Conservation (phyloP, 2,888 invertebrate species). For the Rhabditoides inermis region DNA sequence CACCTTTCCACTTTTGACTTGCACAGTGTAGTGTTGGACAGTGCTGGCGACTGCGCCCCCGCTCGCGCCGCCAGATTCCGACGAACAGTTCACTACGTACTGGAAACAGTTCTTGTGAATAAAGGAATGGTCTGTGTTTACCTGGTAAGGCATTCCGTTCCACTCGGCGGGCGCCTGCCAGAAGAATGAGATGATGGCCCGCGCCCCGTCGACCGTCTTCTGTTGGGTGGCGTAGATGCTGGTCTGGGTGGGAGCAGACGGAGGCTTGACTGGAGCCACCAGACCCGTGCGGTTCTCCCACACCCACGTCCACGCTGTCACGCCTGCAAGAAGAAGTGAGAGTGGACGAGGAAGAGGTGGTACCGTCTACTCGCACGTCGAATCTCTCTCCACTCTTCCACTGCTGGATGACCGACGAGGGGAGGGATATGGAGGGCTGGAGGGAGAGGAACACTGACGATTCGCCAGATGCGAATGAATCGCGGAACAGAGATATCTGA, state of each 20-base stretch:
- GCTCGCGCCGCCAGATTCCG: constrained; percentile 22
- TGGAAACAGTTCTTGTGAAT: not conserved
- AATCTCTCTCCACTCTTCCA: constrained; percentile 48
- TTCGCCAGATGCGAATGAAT: constrained; percentile 20
- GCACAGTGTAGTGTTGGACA: constrained; percentile 41
- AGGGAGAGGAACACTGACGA: constrained; percentile 22
- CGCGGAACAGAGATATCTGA: constrained; percentile 18
- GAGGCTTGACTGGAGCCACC: constrained; percentile 48
- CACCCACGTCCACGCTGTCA: constrained; percentile 37
- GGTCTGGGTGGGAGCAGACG: constrained; percentile 33
- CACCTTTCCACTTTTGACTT: constrained; percentile 49
- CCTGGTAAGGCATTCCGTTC: constrained; percentile 39
- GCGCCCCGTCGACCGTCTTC: constrained; percentile 49
- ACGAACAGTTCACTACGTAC: too few relatives aligned
- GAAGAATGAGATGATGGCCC: constrained; percentile 49
- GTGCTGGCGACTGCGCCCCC: constrained; percentile 31
- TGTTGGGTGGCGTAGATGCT: constrained; percentile 48
- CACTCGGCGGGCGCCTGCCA: constrained; percentile 47
- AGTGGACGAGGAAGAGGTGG: not conserved
- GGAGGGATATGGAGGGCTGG: constrained; percentile 26
- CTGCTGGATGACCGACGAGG: constrained; percentile 26
- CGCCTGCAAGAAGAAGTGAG: constrained; percentile 10
- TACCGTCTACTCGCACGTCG: constrained; percentile 37
- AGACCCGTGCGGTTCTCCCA: constrained; percentile 38
- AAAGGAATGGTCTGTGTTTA: constrained; percentile 1